These are phyloP conservation scores for Pseudolaguvia tuberculata DNA, from an alignment of 2,113 vertebrate genomes.

Conservation along the genomic window DNA sequence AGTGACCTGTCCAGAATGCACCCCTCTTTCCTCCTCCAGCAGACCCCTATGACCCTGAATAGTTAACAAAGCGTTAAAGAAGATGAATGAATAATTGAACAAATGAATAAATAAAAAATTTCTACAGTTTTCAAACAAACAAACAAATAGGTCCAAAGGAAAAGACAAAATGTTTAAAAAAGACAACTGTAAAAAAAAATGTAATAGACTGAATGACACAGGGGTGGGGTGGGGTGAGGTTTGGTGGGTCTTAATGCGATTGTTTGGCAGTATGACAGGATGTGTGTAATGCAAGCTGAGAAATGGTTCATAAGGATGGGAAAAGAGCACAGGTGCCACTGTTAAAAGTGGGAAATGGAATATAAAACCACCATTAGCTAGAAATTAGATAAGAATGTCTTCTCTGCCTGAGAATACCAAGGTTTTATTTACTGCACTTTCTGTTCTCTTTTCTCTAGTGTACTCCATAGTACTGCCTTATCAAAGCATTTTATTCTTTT, in stretches of 20 bases:
- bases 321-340: slow-evolving; percentile 26
- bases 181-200: background rate
- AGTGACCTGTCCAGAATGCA: too few relatives aligned
- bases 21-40: too few relatives aligned
- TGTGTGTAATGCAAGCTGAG: slow-evolving; percentile 2
- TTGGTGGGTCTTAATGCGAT: slow-evolving; percentile 6
- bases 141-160: slow-evolving; percentile 21
- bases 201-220: slow-evolving; percentile 3
- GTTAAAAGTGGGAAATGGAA: slow-evolving; percentile 24
- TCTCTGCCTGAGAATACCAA: background rate
- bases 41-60: too few relatives aligned
- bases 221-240: too few relatives aligned
- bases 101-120: too few relatives aligned
- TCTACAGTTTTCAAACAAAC: too few relatives aligned
- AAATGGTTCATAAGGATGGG: background rate
- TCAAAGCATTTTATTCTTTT: too few relatives aligned
- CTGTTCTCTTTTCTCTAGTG: background rate
- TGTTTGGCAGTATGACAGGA: slow-evolving; percentile 34
- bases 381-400: slow-evolving; percentile 12
- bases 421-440: background rate
- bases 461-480: background rate
- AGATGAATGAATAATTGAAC: too few relatives aligned
- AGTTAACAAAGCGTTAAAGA: too few relatives aligned
- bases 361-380: slow-evolving; percentile 27
- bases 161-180: slow-evolving; percentile 9